Percentiles rank a stretch among this genome's conserved stretches.
phyloP scores from a whole-genome alignment of 2,888 invertebrate genomes.

The Pristionchus mayeri region DNA sequence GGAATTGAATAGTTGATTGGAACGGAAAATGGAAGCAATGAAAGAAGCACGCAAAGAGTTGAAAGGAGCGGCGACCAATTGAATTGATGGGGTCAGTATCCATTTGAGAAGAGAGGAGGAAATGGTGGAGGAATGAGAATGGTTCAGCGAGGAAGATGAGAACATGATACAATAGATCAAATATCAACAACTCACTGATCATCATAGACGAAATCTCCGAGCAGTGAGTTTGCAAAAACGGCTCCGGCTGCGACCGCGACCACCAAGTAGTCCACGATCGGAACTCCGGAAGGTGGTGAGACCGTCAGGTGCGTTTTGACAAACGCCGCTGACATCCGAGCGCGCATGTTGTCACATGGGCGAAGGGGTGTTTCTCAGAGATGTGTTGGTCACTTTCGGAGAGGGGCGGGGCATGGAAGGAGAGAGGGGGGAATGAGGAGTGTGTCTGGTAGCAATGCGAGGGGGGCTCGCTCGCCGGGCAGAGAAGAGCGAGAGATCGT shows the following conservation, averaged over 20 bases:
- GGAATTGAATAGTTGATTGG: not conserved
- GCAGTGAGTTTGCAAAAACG: conserved; percentile 54
- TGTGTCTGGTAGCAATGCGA: conserved; percentile 13
- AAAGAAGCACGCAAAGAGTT: conserved; percentile 20
- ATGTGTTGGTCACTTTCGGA: conserved; percentile 28
- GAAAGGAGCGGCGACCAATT: conserved; percentile 1
- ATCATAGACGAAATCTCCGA: conserved; percentile 63
- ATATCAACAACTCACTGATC: conserved; percentile 56
- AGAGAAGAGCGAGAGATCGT: not conserved
- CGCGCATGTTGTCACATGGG: not conserved
- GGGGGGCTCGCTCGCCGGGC: not conserved
- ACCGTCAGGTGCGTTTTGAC: not conserved
- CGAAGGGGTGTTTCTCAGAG: not conserved
- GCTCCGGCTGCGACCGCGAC: conserved; percentile 51
- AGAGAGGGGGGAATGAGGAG: not conserved
- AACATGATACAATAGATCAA: not conserved
- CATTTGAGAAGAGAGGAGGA: not conserved
- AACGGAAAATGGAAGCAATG: conserved; percentile 19
- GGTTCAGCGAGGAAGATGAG: not conserved
- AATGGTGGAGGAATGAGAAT: not conserved
- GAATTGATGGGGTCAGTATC: conserved; percentile 27
- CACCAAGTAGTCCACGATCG: conserved; percentile 47
- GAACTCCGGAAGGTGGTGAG: not conserved
- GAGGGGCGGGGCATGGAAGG: not conserved
- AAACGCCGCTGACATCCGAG: not conserved